These are phyloP conservation scores for Loris lydekkerianus DNA, from an alignment of 2,797 vertebrate genomes.

Conservation along the genomic window DNA sequence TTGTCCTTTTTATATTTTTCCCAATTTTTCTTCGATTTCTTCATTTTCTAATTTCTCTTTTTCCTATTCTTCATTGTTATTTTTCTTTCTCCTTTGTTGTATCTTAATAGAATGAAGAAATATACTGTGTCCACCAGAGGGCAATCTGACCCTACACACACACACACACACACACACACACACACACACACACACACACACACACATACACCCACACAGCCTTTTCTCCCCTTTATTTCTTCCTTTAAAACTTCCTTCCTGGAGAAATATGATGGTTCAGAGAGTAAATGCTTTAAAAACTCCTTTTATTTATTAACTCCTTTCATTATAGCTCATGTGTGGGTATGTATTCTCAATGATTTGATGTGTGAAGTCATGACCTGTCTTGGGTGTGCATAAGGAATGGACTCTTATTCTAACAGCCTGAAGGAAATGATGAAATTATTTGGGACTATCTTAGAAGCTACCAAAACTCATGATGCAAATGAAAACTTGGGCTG, in stretches of 20 bases:
- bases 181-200: background rate
- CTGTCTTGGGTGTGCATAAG: background rate
- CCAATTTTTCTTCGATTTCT: background rate
- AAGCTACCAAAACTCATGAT: background rate
- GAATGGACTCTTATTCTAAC: background rate
- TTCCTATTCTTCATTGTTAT: background rate
- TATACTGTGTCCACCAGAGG: constrained; percentile 76
- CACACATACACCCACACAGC: background rate
- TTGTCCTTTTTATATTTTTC: constrained; percentile 23
- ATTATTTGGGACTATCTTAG: background rate
- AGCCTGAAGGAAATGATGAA: background rate
- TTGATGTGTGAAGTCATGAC: constrained; percentile 5
- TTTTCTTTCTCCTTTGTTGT: constrained; percentile 61
- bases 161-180: background rate
- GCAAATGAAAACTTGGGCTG: background rate
- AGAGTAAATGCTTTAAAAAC: background rate
- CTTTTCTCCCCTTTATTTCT: background rate
- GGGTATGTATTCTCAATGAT: background rate
- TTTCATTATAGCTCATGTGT: background rate
- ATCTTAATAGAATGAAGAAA: constrained; percentile 46
- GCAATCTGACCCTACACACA: constrained; percentile 50
- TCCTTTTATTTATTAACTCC: background rate
- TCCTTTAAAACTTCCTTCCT: background rate
- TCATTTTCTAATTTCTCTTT: constrained; percentile 27
- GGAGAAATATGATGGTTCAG: background rate